Percentiles rank a stretch among this genome's conserved stretches.
These are phyloP conservation scores for Cavia porcellus DNA, from an alignment of 2,113 vertebrate species.

Conservation along the genomic window DNA sequence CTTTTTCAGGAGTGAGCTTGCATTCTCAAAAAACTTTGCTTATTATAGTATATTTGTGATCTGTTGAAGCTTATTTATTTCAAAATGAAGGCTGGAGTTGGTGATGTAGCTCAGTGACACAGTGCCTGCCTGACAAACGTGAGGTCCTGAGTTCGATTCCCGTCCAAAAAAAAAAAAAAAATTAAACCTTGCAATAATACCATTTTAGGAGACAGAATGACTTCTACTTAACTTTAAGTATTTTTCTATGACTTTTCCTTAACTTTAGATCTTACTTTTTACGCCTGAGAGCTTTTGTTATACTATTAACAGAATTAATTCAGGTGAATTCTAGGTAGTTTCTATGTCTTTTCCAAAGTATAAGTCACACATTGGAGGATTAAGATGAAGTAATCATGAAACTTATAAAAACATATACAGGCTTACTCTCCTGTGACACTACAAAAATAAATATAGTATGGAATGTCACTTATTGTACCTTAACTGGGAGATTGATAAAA, in stretches of 20 bases:
- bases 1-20: background rate
- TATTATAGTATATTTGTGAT: background rate
- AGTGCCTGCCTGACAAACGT: too few relatives aligned
- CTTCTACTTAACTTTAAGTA: background rate
- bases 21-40: background rate
- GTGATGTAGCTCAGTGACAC: too few relatives aligned
- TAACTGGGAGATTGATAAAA: background rate
- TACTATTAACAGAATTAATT: background rate
- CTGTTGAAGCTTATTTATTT: constrained; percentile 27
- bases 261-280: background rate
- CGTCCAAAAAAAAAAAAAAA: background rate
- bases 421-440: background rate
- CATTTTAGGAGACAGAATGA: background rate
- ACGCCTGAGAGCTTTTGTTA: background rate
- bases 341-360: background rate
- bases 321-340: background rate
- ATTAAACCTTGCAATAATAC: background rate
- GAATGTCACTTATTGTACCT: background rate
- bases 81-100: background rate
- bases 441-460: background rate
- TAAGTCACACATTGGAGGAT: background rate
- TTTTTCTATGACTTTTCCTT: background rate
- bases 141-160: too few relatives aligned
- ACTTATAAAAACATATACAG: background rate
- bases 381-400: background rate